Evolutionary conservation across 64 coral and sea anemone species (phyloP).

Genomic region (Catalaphyllia jardinei): DNA sequence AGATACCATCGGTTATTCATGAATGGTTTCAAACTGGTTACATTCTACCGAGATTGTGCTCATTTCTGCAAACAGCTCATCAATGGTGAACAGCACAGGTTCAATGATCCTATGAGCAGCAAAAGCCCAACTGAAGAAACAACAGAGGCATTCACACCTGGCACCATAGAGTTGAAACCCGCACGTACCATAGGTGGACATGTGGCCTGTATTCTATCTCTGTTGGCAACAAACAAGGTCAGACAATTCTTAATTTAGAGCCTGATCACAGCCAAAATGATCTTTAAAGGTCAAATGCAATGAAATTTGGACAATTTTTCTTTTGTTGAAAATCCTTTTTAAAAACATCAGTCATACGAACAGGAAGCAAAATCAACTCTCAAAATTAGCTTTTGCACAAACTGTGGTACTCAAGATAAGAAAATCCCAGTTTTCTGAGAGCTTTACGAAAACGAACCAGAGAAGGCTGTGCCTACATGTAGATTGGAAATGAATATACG

Average conservation of each 20-base stretch:
- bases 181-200: slow-evolving; percentile 7
- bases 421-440: no score
- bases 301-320: no score
- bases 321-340: no score
- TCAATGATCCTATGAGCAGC: not conserved
- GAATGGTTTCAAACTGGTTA: slow-evolving; percentile 20
- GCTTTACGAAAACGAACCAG: no score
- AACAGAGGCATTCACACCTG: not conserved
- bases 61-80: not conserved
- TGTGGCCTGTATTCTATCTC: slow-evolving; percentile 27
- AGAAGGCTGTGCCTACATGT: no score
- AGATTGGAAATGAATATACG: no score
- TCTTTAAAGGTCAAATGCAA: no score
- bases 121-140: not conserved
- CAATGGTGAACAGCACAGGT: not conserved
- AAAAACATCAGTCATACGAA: no score
- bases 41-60: not conserved
- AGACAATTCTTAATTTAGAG: not conserved
- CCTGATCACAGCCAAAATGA: no score
- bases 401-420: no score
- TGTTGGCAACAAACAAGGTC: slow-evolving; percentile 4
- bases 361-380: no score
- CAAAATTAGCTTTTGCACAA: no score
- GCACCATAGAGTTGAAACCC: not conserved
- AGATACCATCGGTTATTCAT: slow-evolving; percentile 34